A percentile compares a stretch with the other conserved stretches of the same genome.
Evolutionary conservation across 2,113 vertebrate species (phyloP).

Genomic region (Spilogale gracilis): DNA sequence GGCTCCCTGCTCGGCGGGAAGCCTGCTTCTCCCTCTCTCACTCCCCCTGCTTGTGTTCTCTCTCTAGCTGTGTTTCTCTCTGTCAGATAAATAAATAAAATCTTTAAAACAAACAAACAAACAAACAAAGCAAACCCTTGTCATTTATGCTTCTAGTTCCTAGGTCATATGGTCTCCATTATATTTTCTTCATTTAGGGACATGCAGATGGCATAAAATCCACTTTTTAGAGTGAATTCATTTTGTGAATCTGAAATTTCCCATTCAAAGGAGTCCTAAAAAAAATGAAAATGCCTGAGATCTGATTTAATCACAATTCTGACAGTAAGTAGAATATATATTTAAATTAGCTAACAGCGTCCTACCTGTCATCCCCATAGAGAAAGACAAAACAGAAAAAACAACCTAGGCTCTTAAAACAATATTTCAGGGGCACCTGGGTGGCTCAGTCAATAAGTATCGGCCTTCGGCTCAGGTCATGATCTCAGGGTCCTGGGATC

Average conservation of each 20-base stretch:
- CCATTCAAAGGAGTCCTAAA: not conserved
- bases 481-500: too few species aligned
- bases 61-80: too few species aligned
- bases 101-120: too few species aligned
- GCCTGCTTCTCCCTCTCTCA: too few species aligned
- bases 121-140: not conserved
- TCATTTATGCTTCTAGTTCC: not conserved
- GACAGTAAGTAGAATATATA: not conserved
- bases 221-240: not conserved
- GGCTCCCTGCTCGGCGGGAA: too few species aligned
- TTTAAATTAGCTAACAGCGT: slow-evolving; percentile 32
- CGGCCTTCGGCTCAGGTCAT: too few species aligned
- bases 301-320: slow-evolving; percentile 58
- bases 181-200: not conserved
- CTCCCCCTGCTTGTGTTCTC: too few species aligned
- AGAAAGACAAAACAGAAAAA: not conserved
- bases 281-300: not conserved
- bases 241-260: slow-evolving; percentile 36
- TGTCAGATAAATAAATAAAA: too few species aligned
- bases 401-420: not conserved
- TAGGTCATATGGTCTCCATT: not conserved
- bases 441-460: too few species aligned
- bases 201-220: not conserved
- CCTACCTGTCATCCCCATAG: not conserved
- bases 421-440: not conserved